A percentile compares a stretch with the other conserved stretches of the same genome.
Conservation (phyloP, 2,888 invertebrate genomes). For the Tinea semifulvella region DNA sequence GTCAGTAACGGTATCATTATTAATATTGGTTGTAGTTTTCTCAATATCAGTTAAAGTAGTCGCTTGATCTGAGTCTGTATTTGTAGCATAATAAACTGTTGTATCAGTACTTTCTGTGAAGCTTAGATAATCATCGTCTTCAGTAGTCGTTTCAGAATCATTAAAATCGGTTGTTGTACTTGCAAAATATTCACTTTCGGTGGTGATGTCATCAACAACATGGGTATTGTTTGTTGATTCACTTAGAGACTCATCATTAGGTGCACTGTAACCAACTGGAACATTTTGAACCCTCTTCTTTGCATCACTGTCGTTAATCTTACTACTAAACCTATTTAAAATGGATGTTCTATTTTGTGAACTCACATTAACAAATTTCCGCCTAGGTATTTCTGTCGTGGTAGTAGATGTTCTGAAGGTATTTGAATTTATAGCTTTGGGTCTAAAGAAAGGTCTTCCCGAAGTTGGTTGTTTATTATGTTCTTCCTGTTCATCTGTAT, state of each 20-base stretch:
- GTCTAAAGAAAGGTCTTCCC: constrained; percentile 41
- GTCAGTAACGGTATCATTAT: constrained; percentile 41
- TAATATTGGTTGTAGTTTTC: constrained; percentile 40
- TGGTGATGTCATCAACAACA: constrained; percentile 25
- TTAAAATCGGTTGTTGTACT: constrained; percentile 19
- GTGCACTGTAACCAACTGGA: constrained; percentile 41
- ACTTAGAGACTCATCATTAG: constrained; percentile 24
- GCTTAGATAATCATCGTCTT: constrained; percentile 49
- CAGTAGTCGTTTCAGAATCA: constrained; percentile 22
- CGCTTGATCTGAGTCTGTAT: constrained; percentile 27
- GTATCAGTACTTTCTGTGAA: constrained; percentile 34
- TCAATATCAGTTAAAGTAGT: constrained; percentile 33
- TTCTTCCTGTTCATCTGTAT: constrained; percentile 12
- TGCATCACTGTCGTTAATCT: constrained; percentile 35
- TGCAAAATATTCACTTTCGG: constrained; percentile 24
- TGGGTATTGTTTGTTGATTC: constrained; percentile 15
- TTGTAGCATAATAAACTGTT: constrained; percentile 30
- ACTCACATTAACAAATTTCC: constrained; percentile 21
- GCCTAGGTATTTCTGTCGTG: constrained; percentile 47
- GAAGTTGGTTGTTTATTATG: constrained; percentile 31
- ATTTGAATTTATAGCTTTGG: constrained; percentile 46
- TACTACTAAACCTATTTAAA: constrained; percentile 37
- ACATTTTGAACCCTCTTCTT: constrained; percentile 56
- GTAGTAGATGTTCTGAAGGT: constrained; percentile 52
- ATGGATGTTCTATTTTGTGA: constrained; percentile 41